Percentiles rank a stretch among this genome's conserved stretches.
These are phyloP conservation scores for Mylabris sibirica DNA, from an alignment of 2,888 invertebrate genomes.

Conservation along the genomic window DNA sequence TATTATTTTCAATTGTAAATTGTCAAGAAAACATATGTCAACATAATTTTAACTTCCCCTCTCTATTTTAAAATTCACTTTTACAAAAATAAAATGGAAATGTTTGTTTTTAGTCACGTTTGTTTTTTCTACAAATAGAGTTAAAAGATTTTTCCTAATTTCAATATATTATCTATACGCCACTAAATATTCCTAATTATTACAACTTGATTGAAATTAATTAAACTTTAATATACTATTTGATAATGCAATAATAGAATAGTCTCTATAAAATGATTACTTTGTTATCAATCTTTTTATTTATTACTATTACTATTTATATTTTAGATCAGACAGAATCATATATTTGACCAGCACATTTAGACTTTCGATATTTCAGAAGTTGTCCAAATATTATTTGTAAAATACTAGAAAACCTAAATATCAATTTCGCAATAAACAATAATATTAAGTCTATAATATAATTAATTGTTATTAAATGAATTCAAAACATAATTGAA, in stretches of 20 bases:
- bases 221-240: not conserved
- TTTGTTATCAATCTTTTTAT: not conserved
- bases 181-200: not conserved
- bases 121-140: constrained; percentile 8
- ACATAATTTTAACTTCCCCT: constrained; percentile 5
- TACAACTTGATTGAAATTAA: not conserved
- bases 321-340: not conserved
- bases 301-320: not conserved
- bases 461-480: not conserved
- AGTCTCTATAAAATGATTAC: not conserved
- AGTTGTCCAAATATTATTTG: not conserved
- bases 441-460: not conserved
- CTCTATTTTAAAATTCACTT: constrained; percentile 12
- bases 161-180: not conserved
- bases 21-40: constrained; percentile 9
- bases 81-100: constrained; percentile 10
- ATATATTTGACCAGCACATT: not conserved
- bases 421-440: not conserved
- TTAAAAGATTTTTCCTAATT: not conserved
- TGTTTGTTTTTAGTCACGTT: constrained; percentile 9
- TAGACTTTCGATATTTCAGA: too few species aligned
- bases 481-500: not conserved
- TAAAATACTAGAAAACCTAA: not conserved
- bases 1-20: not conserved
- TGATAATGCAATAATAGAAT: too few species aligned